Evolutionary conservation across 2,113 vertebrate genomes (phyloP), one percentile per base, ranked within the genome.

Genomic region (Carassius gibelio): DNA sequence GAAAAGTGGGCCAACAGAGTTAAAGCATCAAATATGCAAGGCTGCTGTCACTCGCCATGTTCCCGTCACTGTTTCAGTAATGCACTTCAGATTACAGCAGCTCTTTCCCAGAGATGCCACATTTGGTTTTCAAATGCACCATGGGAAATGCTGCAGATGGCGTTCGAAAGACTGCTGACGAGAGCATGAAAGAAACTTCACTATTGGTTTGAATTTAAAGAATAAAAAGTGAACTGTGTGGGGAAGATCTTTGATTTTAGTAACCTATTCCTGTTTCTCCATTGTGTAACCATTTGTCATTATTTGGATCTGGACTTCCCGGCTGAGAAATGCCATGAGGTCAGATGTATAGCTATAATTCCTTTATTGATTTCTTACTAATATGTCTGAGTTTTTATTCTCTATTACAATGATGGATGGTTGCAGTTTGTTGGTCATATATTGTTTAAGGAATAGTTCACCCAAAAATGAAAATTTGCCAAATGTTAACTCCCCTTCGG

Each of bases 121-220:
- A 80, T 90, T 87, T 88, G 34, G 80, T 90, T 89, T 89, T 83
- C 75, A 84, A 84, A 88, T 85, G 85, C 84, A 75, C 66, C 23
- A 38, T 69, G n/a, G 68, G 71, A 82, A 83, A 76, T 78, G 61
- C 66, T 68, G 81, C 71, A 38, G 50, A 64, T 36, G 17, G 42
- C 50, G 59, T 87, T 52, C 26, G 62, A 36, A 72, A 66, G 62
- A 84, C 59, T 81, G 81, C 86, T 81, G 86, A 87, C 21, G 14
- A 38, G 3, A 11, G 68, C 75, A 84, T 79, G 59, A 76, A 85
- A 72, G 50, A 30, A 34, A 68, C 75, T 50, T 66, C 38, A 38
- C 8, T 38, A 38, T 21, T 21, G 17, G 17, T 66, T 68, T 34
- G 59, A 62, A 34, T 52, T 48, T 48, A 42, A 83, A 50, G 52